A percentile compares a stretch with the other conserved stretches of the same genome.
These are phyloP conservation scores for Drosophila tripunctata DNA, from an alignment of 2,888 invertebrate genomes.

Conservation along the genomic window DNA sequence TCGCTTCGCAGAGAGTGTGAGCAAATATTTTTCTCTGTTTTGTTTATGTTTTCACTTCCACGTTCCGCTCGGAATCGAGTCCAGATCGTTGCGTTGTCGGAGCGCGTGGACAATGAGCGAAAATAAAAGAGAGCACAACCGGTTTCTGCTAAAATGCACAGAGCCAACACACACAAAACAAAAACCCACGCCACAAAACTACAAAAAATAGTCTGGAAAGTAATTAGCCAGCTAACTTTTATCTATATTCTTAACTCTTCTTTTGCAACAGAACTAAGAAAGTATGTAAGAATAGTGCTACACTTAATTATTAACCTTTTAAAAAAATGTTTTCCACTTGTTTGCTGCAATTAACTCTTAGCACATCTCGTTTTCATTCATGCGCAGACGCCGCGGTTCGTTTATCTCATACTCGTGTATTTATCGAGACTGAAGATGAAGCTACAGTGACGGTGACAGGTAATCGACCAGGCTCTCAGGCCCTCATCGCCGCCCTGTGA, in stretches of 20 bases:
- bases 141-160: constrained; percentile 62
- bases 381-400: constrained; percentile 31
- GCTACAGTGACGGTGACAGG: constrained; percentile 27
- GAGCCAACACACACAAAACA: constrained; percentile 36
- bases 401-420: constrained; percentile 32
- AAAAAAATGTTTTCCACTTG: constrained; percentile 4
- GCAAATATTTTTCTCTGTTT: constrained; percentile 57
- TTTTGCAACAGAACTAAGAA: neutral
- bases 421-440: constrained; percentile 54
- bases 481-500: constrained; percentile 5
- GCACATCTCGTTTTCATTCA: constrained; percentile 26
- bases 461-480: constrained; percentile 31
- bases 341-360: neutral
- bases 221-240: constrained; percentile 38
- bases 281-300: no score
- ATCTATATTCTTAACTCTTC: constrained; percentile 1
- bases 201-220: constrained; percentile 40
- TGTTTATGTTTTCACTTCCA: constrained; percentile 72
- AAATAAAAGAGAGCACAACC: constrained; percentile 59
- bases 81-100: constrained; percentile 22
- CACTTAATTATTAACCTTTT: constrained; percentile 8
- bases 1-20: constrained; percentile 14
- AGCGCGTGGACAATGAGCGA: constrained; percentile 28
- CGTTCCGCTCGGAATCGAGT: constrained; percentile 32
- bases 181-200: constrained; percentile 52